Evolutionary conservation across 2,888 invertebrate species (phyloP), one percentile per base, ranked within the genome.

Genomic region (Deilephila elpenor): DNA sequence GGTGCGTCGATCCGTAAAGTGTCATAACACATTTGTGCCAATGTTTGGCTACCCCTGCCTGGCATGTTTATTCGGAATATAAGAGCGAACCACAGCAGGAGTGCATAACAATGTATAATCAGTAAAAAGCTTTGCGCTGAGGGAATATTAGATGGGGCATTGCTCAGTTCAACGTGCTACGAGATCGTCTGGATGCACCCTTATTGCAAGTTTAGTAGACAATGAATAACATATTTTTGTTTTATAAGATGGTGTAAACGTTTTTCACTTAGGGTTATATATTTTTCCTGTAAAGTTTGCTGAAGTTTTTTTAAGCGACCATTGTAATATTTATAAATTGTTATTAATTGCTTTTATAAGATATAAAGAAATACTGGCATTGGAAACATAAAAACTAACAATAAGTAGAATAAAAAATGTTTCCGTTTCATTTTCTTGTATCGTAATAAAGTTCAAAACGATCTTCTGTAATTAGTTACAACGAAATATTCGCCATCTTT

Each of bases 91-190:
- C 14, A 56, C 56, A 56, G 51, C 44, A 20, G 44, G 67, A 51
- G 25, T 67, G 67, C 62, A 62, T 67, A 67, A 67, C 51, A 67
- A 67, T 67, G 67, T 67, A 67, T 51, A 67, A 67, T 67, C 67
- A 51, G 67, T 67, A 67, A 67, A 67, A 67, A 67, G 67, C 67
- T 67, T 67, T 67, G 51, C 44, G 14, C 29, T 29, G 60, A 60
- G 60, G 25, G 44, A 67, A 67, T 67, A 67, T 67, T 67, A 51
- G 62, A 62, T 37, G 62, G 62, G 37, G 37, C 62, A 56, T 56
- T 56, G 56, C 37, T 64, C 51, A 51, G 67, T 67, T 60, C 56
- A 56, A 56, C 56, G 56, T 60, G 67, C 67, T 56, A 56, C 17
- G 67, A 20, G 67, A 37, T 60, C 11, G 29, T 60, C 29, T 29